These are phyloP conservation scores for Dascillus cervinus DNA, from an alignment of 2,888 invertebrate genomes.

Conservation along the genomic window DNA sequence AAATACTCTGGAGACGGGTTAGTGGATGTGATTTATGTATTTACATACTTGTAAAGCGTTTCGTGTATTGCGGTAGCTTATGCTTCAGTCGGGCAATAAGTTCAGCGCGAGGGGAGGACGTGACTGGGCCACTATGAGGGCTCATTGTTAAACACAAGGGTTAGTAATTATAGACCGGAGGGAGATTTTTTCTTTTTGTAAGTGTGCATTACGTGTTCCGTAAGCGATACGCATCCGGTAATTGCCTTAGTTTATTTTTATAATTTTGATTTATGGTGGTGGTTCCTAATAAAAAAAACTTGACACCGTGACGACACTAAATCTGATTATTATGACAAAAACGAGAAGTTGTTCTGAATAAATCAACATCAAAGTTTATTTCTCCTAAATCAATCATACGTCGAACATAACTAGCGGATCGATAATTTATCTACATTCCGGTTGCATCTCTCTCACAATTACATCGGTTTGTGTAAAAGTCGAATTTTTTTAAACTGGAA, in stretches of 20 bases:
- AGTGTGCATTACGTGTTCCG: conserved; percentile 11
- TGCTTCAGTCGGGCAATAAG: conserved; percentile 14
- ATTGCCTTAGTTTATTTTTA: too few relatives aligned
- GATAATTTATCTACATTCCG: too few relatives aligned
- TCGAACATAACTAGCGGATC: too few relatives aligned
- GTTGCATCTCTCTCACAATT: too few relatives aligned
- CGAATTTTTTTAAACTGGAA: too few relatives aligned
- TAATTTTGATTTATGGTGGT: too few relatives aligned
- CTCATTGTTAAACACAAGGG: conserved; percentile 18
- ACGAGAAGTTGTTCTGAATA: too few relatives aligned
- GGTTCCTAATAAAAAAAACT: too few relatives aligned
- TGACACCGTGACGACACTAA: too few relatives aligned
- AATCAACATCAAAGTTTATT: neutral
- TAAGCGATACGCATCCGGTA: too few relatives aligned
- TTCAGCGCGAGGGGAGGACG: conserved; percentile 9
- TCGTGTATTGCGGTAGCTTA: conserved; percentile 13
- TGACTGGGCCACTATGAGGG: conserved; percentile 16
- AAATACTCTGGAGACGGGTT: conserved; percentile 17
- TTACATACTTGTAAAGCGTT: conserved; percentile 23
- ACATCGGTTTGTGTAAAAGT: too few relatives aligned
- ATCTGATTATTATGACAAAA: too few relatives aligned
- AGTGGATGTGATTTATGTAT: conserved; percentile 21
- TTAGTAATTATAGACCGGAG: conserved; percentile 10
- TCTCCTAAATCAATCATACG: neutral
- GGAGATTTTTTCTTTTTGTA: conserved; percentile 13